Percentiles rank a stretch among this genome's conserved stretches.
These are phyloP conservation scores for Pseudococcus jackbeardsleyi DNA, from an alignment of 2,888 invertebrate genomes.

Conservation along the genomic window DNA sequence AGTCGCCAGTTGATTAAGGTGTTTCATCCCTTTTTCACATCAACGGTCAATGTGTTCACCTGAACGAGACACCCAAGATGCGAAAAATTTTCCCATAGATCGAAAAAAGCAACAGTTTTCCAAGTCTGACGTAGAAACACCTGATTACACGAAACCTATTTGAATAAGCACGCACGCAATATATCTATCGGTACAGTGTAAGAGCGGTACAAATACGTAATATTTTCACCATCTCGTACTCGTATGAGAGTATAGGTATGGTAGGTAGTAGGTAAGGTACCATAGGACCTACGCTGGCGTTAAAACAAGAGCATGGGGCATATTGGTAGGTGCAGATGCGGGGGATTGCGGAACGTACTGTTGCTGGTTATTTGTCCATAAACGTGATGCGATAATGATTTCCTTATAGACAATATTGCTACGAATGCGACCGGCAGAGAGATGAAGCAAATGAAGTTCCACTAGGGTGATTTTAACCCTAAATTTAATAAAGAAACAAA, in stretches of 20 bases:
- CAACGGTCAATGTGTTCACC: slow-evolving; percentile 17
- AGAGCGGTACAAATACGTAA: not conserved
- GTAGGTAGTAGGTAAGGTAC: too few relatives aligned
- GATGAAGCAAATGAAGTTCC: slow-evolving; percentile 51
- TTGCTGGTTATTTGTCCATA: slow-evolving; percentile 37
- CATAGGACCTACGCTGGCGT: not conserved
- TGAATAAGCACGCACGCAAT: not conserved
- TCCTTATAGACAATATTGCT: slow-evolving; percentile 27
- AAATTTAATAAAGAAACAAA: slow-evolving; percentile 56
- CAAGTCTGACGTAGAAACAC: slow-evolving; percentile 13
- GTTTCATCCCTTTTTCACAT: not conserved
- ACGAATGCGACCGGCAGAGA: not conserved
- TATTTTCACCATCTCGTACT: slow-evolving; percentile 21
- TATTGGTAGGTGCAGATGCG: not conserved
- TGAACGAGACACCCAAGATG: slow-evolving; percentile 28
- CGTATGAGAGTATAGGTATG: not conserved
- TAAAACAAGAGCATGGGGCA: not conserved
- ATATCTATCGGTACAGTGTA: not conserved
- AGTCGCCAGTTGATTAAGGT: not conserved
- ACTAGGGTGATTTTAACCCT: slow-evolving; percentile 64
- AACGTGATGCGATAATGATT: slow-evolving; percentile 44
- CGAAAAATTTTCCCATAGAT: slow-evolving; percentile 18
- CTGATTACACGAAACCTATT: slow-evolving; percentile 7
- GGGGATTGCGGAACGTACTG: slow-evolving; percentile 22
- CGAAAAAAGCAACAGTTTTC: not conserved